A percentile compares a stretch with the other conserved stretches of the same genome.
Conservation (phyloP, 2,113 vertebrate species). For the Chionomys nivalis region DNA sequence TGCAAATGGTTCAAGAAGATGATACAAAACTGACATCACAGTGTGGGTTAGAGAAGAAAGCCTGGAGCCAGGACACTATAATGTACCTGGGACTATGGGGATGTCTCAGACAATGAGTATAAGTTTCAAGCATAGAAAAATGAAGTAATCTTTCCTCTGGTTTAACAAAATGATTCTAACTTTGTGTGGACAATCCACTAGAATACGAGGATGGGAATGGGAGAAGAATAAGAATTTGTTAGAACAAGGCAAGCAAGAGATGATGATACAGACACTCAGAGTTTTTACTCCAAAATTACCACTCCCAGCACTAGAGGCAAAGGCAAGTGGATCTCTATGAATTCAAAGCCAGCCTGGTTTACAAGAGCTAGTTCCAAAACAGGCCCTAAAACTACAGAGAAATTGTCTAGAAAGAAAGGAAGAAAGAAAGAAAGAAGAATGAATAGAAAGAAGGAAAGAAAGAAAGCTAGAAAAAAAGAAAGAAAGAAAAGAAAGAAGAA, state of each 20-base stretch:
- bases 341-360: too few relatives aligned
- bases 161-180: background rate
- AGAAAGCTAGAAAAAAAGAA: too few relatives aligned
- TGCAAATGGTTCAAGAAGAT: background rate
- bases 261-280: background rate
- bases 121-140: background rate
- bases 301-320: too few relatives aligned
- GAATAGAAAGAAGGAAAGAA: too few relatives aligned
- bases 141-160: background rate
- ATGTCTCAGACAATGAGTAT: background rate
- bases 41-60: background rate
- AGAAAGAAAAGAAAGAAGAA: too few relatives aligned
- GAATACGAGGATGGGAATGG: background rate
- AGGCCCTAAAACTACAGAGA: too few relatives aligned
- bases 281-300: background rate
- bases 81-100: background rate
- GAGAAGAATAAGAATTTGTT: background rate
- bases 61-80: fast-evolving
- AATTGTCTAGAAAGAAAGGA: too few relatives aligned
- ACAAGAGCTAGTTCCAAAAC: too few relatives aligned
- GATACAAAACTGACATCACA: background rate
- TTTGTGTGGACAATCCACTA: background rate
- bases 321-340: too few relatives aligned
- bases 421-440: too few relatives aligned
- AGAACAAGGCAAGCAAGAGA: background rate